phyloP scores from a whole-genome alignment of 2,113 vertebrate genomes.

The Daboia siamensis region DNA sequence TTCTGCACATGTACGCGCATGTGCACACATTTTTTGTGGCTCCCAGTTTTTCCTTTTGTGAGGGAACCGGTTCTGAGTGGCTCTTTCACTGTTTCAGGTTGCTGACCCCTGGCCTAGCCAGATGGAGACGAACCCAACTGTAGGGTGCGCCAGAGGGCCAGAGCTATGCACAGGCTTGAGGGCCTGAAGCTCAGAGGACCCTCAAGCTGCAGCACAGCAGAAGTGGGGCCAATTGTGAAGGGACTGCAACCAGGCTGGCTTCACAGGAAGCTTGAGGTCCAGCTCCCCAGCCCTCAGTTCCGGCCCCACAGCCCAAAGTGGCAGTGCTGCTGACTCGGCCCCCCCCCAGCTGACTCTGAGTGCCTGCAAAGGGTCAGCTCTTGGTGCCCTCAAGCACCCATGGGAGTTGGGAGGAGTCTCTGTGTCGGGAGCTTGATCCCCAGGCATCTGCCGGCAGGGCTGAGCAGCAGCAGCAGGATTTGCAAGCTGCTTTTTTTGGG shows the following conservation, averaged over 20 bases:
- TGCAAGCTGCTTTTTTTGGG: no score
- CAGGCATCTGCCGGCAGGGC: background rate
- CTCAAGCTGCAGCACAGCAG: background rate
- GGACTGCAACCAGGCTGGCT: background rate
- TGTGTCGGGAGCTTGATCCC: background rate
- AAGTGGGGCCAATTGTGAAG: background rate
- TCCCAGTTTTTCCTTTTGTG: no score
- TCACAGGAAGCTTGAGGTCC: conserved; percentile 13
- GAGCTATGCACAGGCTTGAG: background rate
- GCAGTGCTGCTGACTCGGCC: background rate
- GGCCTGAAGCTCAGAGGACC: background rate
- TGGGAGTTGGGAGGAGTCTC: background rate
- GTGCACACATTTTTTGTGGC: no score
- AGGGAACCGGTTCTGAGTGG: no score
- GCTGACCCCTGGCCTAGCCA: no score
- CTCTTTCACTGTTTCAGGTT: no score
- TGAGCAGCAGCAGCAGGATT: background rate
- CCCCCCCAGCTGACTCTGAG: background rate
- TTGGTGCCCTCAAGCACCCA: background rate
- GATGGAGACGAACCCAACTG: background rate
- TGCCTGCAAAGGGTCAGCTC: no score
- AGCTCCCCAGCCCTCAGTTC: background rate
- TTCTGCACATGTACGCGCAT: no score
- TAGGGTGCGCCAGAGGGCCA: background rate
- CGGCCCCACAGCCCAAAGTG: background rate